Conservation (phyloP, 2,797 vertebrate species). For the Sebastes vulpes region DNA sequence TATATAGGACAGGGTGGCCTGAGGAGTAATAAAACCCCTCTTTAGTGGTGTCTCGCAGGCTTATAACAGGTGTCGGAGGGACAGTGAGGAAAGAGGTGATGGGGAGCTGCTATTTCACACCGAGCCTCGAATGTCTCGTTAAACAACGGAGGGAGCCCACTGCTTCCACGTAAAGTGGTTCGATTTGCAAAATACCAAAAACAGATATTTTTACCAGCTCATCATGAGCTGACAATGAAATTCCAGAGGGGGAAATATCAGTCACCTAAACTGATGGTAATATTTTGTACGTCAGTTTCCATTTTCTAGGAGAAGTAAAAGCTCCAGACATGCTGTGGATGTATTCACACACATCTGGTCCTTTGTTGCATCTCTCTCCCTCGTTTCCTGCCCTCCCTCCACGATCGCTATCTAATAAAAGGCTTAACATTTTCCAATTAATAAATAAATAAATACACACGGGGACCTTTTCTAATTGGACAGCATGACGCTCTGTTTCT, state of each 20-base stretch:
- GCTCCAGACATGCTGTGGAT: not conserved
- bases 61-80: conserved; percentile 54
- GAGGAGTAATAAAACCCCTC: conserved; percentile 49
- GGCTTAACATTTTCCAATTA: not conserved
- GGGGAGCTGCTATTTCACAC: conserved; percentile 63
- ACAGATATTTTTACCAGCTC: conserved; percentile 10
- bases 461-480: not conserved
- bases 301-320: not conserved
- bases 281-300: not conserved
- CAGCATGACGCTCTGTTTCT: not conserved
- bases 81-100: conserved; percentile 64
- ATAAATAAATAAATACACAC: not conserved
- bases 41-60: conserved; percentile 43
- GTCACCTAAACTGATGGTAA: not conserved
- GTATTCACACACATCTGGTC: not conserved
- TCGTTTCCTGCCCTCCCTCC: not conserved
- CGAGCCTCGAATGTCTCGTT: conserved; percentile 54
- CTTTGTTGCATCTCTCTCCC: not conserved
- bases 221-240: not conserved
- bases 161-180: conserved; percentile 8
- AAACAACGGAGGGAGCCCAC: conserved; percentile 33
- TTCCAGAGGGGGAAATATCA: not conserved
- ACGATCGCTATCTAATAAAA: not conserved
- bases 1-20: conserved; percentile 29
- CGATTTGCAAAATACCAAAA: conserved; percentile 24